Base-by-base conservation (phyloP, 2,113 vertebrate species). In the Brachypteracias leptosomus region DNA sequence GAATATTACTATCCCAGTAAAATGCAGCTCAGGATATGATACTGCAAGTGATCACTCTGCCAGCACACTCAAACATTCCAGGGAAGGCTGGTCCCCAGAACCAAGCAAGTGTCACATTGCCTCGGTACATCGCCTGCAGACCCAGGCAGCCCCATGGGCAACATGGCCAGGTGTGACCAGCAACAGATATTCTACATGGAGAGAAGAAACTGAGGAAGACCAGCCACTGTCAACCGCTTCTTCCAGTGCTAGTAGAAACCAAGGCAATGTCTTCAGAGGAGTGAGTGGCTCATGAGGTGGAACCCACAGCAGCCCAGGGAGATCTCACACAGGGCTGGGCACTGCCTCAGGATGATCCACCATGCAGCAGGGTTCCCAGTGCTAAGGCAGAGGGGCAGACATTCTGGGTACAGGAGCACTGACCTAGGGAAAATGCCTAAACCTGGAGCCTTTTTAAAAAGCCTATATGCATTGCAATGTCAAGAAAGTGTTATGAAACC, bases 91-190 rank as follows among this genome's bases (percentile, higher is more conserved):
- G 12, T 47, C 29, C 29, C 24, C 2, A 0, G 1, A 59, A 9
- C 18, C 31, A 33, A 61, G 46, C 1, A 46, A 80, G 29, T 29
- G 61, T 19, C 3, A 0, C 4, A 1, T 5, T 28, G 44, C 57
- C 36, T 58, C 0, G 0, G 11, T 2, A 6, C 12, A 20, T 68
- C 10, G 4, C 40, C 70, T 28, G 13, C 8, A 1, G 29, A 36
- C 36, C 20, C 2, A 2, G 47, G 47, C 47, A 57, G 28, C 11
- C 31, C 16, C 13, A 5, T 3, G 1, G 0, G 16, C 58, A 77
- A n/a, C 54, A n/a, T 3, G 11, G n/a, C 19, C 26, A 16, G 40
- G 6, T 49, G 62, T 16, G 4, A 54, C 12, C 21, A 42, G 22
- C 31, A 16, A 3, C 51, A 35, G 14, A 3, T 25, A 47, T 70